Evolutionary conservation across 1,140 invertebrate species (phyloP), one percentile per base, ranked within the genome.

Genomic region (Drosophila athabasca): DNA sequence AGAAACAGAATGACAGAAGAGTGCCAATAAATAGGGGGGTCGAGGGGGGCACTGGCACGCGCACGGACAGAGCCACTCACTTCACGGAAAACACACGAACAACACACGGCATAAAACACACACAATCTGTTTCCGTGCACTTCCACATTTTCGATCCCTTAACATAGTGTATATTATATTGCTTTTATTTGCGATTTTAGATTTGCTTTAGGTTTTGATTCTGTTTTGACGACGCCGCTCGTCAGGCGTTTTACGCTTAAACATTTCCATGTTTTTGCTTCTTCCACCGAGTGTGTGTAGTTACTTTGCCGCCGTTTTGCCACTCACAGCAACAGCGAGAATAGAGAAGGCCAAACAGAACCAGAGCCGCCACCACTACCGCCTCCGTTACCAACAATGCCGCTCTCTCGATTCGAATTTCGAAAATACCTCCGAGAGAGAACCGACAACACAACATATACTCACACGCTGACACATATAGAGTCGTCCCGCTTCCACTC

Each of bases 271-370:
- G 62, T 58, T 51, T 67, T 58, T 65, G 22, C 53, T 26, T 61
- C 29, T 58, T 54, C 53, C 52, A 64, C 26, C 65, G 57, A 67
- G 52, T 53, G 51, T 73, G 69, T 57, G 79, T 71, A 82, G 74
- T 87, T 87, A 85, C 81, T 87, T 82, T 87, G 82, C 82, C 83
- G 81, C 81, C 83, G 82, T 85, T 85, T 85, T 85, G 74, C 74
- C 82, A 87, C 73, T 85, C 83, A 71, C 66, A 65, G 73, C 79
- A 79, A 82, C 80, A 83, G 79, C 79, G 52, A 65, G 57, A 77
- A 83, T 53, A 69, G 61, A 67, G 81, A 62, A 55, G 58, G 50
- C 65, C 76, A 55, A 59, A 70, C 46, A 66, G 68, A 72, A 68
- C n/a, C 29, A 62, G 58, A 62, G 44, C 29, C 64, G 52, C 52